Conservation (phyloP, 1,140 invertebrate species). For the Cyclina sinensis region DNA sequence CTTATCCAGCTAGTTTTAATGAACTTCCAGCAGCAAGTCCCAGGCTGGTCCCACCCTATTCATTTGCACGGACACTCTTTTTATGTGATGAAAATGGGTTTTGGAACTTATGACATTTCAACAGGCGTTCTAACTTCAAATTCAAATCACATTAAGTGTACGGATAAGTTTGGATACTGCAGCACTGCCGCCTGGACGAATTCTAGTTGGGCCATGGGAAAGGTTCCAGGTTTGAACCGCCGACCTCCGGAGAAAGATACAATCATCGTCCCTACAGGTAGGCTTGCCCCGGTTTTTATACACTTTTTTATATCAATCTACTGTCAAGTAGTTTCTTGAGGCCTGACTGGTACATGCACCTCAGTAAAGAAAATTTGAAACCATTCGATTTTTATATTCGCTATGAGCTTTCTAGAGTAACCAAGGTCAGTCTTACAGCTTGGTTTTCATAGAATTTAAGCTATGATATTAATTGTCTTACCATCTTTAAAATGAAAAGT, state of each 20-base stretch:
- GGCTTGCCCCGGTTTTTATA: neutral
- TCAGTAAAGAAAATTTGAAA: no score
- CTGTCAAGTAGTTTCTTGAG: no score
- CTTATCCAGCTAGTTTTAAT: slow-evolving; percentile 45
- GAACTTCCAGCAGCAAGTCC: slow-evolving; percentile 88
- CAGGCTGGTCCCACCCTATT: slow-evolving; percentile 89
- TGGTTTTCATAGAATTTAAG: no score
- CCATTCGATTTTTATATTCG: no score
- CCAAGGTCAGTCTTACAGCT: no score
- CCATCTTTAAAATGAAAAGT: no score
- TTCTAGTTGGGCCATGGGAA: slow-evolving; percentile 61
- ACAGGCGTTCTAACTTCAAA: slow-evolving; percentile 90
- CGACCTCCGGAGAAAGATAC: slow-evolving; percentile 91
- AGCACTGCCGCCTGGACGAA: slow-evolving; percentile 70
- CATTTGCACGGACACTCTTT: slow-evolving; percentile 93
- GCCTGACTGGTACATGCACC: no score
- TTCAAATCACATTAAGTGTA: slow-evolving; percentile 91
- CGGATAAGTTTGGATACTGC: slow-evolving; percentile 80
- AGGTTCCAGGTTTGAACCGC: slow-evolving; percentile 72
- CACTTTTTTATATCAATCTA: no score
- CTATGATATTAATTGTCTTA: no score
- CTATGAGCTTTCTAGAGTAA: no score
- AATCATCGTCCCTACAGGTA: slow-evolving; percentile 89
- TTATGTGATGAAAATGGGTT: slow-evolving; percentile 89
- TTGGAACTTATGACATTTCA: slow-evolving; percentile 82